A percentile compares a stretch with the other conserved stretches of the same genome.
phyloP scores from a whole-genome alignment of 2,797 vertebrate genomes.

The Coranthus polyacanthus region DNA sequence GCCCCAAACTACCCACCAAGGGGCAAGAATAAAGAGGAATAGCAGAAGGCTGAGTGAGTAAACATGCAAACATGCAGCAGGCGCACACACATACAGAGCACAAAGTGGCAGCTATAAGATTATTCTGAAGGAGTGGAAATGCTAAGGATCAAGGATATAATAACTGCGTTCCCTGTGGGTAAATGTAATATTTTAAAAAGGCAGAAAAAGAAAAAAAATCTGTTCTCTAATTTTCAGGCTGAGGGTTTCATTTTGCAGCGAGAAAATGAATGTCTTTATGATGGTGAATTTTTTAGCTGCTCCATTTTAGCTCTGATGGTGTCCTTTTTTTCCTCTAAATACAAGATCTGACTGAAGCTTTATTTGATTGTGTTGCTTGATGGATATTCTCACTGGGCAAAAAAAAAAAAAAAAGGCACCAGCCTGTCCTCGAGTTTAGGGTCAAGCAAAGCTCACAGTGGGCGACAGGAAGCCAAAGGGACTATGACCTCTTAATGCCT shows the following conservation, averaged over 20 bases:
- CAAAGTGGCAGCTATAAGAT: no score
- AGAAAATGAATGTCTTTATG: not conserved
- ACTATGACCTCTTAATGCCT: constrained; percentile 57
- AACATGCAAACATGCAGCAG: constrained; percentile 44
- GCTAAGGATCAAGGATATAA: no score
- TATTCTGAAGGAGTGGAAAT: no score
- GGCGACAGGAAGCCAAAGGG: constrained; percentile 70
- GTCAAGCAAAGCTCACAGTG: constrained; percentile 68
- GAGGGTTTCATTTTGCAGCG: not conserved
- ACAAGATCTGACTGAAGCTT: constrained; percentile 17
- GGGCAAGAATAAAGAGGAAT: constrained; percentile 54
- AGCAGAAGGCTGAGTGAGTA: constrained; percentile 34
- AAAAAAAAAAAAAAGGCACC: constrained; percentile 9
- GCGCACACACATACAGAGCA: constrained; percentile 1
- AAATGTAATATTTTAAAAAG: not conserved
- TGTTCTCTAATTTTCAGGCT: no score
- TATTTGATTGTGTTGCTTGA: constrained; percentile 12
- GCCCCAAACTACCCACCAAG: constrained; percentile 58
- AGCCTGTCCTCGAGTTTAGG: constrained; percentile 60
- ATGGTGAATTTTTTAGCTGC: constrained; percentile 5
- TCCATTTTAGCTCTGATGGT: not conserved
- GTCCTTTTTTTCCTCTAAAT: not conserved
- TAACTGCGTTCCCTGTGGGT: not conserved
- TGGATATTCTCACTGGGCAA: constrained; percentile 12
- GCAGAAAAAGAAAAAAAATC: no score